Evolutionary conservation across 2,113 vertebrate genomes (phyloP).

Genomic region (Neogale vison): DNA sequence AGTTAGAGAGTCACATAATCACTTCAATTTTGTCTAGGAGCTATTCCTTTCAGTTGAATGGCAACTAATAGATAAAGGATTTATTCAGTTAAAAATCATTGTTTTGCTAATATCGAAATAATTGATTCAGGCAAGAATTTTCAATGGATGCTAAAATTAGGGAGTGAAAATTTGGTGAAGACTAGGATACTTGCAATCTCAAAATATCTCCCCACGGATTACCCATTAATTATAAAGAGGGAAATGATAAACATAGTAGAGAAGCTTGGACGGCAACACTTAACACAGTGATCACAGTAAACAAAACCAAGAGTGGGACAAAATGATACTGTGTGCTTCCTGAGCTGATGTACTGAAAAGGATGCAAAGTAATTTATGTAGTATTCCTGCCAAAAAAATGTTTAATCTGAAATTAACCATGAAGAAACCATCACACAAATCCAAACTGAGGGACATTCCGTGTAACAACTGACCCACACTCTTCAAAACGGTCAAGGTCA

Average conservation of each 20-base stretch:
- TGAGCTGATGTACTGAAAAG: not conserved
- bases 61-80: not conserved
- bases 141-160: slow-evolving; percentile 22
- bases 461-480: not conserved
- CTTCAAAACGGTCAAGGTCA: not conserved
- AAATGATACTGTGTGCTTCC: not conserved
- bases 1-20: not conserved
- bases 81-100: slow-evolving; percentile 2
- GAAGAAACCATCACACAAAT: not conserved
- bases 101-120: slow-evolving; percentile 38
- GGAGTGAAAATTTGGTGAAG: not conserved
- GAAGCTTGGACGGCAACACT: not conserved
- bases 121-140: not conserved
- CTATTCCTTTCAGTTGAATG: not conserved
- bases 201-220: not conserved
- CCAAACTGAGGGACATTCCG: not conserved
- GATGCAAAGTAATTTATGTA: not conserved
- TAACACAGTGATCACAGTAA: slow-evolving; percentile 4
- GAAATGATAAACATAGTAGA: not conserved
- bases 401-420: not conserved
- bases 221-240: slow-evolving; percentile 15
- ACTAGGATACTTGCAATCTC: not conserved
- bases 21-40: not conserved
- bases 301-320: not conserved
- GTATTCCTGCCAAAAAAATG: not conserved